phyloP scores from a whole-genome alignment of 2,888 invertebrate species.

The Agrochola lota region DNA sequence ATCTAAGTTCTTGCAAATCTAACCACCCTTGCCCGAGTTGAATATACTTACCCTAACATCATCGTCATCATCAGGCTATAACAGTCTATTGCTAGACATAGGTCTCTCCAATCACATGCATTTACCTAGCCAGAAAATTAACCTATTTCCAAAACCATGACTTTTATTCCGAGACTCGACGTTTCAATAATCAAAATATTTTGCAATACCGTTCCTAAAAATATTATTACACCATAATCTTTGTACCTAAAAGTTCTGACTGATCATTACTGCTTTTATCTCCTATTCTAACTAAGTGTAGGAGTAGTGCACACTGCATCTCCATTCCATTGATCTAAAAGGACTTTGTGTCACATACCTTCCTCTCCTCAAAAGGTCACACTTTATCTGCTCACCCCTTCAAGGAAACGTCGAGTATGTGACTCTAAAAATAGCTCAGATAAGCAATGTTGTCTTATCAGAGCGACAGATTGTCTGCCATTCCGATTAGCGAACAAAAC shows the following conservation, averaged over 20 bases:
- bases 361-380: slow-evolving; percentile 47
- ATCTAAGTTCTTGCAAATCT: background rate
- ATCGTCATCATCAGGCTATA: background rate
- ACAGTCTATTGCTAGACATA: background rate
- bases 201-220: background rate
- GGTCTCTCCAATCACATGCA: background rate
- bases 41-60: background rate
- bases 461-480: slow-evolving; percentile 74
- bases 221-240: background rate
- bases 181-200: background rate
- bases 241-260: background rate
- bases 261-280: background rate
- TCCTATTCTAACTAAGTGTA: background rate
- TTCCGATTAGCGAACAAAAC: slow-evolving; percentile 67
- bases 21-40: background rate
- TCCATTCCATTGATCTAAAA: slow-evolving; percentile 8
- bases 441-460: slow-evolving; percentile 70
- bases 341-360: slow-evolving; percentile 11
- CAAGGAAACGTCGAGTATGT: slow-evolving; percentile 58
- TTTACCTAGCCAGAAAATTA: background rate
- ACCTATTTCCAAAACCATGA: background rate
- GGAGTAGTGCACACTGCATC: too few species aligned
- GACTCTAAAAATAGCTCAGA: slow-evolving; percentile 69
- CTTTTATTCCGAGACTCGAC: background rate
- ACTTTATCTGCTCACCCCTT: slow-evolving; percentile 50